phyloP scores from a whole-genome alignment of 2,797 vertebrate genomes.

The Notamacropus eugenii region DNA sequence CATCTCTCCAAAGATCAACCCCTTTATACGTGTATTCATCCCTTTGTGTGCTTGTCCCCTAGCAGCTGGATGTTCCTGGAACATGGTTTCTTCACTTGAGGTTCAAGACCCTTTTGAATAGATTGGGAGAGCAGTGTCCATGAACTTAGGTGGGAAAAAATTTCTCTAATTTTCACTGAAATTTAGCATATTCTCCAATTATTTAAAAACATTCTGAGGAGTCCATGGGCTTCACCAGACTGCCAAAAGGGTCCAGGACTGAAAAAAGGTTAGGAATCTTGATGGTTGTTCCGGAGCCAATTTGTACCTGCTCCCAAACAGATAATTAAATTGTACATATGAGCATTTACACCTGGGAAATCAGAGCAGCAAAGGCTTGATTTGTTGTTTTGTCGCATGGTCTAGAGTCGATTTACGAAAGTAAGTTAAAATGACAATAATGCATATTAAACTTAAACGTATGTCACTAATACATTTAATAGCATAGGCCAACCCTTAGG shows the following conservation, averaged over 20 bases:
- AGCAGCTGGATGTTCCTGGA: neutral
- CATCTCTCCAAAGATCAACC: neutral
- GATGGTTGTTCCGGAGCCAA: neutral
- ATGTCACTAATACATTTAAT: neutral
- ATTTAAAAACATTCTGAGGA: neutral
- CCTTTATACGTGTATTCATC: neutral
- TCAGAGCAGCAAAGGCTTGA: neutral
- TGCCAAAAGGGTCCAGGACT: neutral
- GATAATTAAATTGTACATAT: neutral
- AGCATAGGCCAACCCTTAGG: neutral
- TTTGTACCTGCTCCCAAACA: neutral
- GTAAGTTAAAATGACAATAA: neutral
- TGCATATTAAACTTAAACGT: neutral
- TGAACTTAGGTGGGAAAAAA: neutral
- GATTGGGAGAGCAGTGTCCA: neutral
- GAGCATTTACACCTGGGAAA: neutral
- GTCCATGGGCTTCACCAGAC: neutral
- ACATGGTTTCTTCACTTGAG: neutral
- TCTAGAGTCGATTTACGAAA: neutral
- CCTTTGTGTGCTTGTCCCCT: neutral
- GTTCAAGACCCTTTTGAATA: neutral
- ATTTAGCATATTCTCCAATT: neutral
- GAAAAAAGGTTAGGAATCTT: neutral
- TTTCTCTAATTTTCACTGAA: neutral
- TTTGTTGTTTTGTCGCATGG: neutral